Evolutionary conservation across 2,888 invertebrate species (phyloP).

Genomic region (Yponomeuta malinellus): DNA sequence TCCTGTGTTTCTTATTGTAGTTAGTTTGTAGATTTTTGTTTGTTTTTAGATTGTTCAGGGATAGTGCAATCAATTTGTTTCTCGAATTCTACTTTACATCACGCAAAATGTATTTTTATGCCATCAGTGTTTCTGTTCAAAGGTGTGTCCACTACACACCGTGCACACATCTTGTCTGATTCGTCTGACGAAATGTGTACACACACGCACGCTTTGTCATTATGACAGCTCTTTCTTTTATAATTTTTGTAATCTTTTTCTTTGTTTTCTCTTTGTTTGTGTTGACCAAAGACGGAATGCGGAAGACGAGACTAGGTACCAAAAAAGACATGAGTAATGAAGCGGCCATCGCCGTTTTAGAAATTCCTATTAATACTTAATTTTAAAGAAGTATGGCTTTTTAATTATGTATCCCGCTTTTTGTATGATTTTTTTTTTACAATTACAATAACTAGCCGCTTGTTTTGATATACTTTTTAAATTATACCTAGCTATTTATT

Average conservation of each 20-base stretch:
- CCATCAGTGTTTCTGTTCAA: too few species aligned
- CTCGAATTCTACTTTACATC: constrained; percentile 22
- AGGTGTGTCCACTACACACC: too few species aligned
- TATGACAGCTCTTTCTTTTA: not conserved
- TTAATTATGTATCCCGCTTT: constrained; percentile 27
- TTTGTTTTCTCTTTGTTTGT: constrained; percentile 13
- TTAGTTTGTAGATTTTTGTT: constrained; percentile 27
- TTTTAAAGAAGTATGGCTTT: constrained; percentile 37
- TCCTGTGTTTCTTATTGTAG: constrained; percentile 58
- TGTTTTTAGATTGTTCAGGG: constrained; percentile 17
- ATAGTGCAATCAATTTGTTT: constrained; percentile 25
- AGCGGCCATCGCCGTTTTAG: constrained; percentile 27
- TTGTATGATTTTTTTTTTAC: constrained; percentile 37
- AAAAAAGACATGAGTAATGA: constrained; percentile 49
- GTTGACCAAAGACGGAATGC: constrained; percentile 55
- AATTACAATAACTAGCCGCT: constrained; percentile 35
- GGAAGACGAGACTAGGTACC: constrained; percentile 47
- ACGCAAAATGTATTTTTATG: too few species aligned
- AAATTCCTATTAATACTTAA: constrained; percentile 55
- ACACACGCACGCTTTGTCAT: not conserved
- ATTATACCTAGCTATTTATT: constrained; percentile 53
- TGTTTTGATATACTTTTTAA: constrained; percentile 64
- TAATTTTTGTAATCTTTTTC: not conserved
- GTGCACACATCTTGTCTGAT: too few species aligned
- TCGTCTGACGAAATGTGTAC: too few species aligned